These are phyloP conservation scores for Coremacera marginata DNA, from an alignment of 2,888 invertebrate species.

Conservation along the genomic window DNA sequence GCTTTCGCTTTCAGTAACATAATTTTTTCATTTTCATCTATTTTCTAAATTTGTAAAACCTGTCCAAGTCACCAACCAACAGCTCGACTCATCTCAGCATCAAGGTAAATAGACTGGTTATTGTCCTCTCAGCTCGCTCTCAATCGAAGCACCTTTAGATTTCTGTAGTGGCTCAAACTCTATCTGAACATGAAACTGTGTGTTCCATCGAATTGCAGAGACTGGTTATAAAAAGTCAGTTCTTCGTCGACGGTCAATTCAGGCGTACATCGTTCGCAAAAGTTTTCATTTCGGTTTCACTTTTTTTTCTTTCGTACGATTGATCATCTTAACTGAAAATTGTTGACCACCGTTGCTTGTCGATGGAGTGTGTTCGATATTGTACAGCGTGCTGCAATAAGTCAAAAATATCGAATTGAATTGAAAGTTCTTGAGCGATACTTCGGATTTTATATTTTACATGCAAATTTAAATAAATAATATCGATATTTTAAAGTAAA, in stretches of 20 bases:
- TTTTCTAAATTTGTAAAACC: background rate
- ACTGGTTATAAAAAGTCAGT: constrained; percentile 56
- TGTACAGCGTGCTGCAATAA: background rate
- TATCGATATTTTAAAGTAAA: too few species aligned
- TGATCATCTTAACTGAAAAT: background rate
- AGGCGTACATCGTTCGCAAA: constrained; percentile 60
- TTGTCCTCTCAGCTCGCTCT: background rate
- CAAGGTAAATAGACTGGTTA: background rate
- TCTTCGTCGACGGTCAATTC: constrained; percentile 68
- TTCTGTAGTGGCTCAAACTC: background rate
- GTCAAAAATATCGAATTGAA: background rate
- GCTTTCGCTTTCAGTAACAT: background rate
- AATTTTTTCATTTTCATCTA: background rate
- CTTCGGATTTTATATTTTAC: too few species aligned
- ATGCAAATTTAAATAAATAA: too few species aligned
- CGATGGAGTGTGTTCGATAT: background rate
- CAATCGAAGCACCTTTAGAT: background rate
- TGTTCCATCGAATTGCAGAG: background rate
- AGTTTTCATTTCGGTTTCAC: background rate
- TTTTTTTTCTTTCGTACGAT: constrained; percentile 40
- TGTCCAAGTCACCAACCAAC: background rate
- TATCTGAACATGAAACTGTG: background rate
- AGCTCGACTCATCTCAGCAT: background rate
- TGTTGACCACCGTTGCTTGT: background rate
- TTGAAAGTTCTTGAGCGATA: too few species aligned